These are phyloP conservation scores for Drosophila pseudotakahashii DNA, from an alignment of 2,888 invertebrate species.

Conservation along the genomic window DNA sequence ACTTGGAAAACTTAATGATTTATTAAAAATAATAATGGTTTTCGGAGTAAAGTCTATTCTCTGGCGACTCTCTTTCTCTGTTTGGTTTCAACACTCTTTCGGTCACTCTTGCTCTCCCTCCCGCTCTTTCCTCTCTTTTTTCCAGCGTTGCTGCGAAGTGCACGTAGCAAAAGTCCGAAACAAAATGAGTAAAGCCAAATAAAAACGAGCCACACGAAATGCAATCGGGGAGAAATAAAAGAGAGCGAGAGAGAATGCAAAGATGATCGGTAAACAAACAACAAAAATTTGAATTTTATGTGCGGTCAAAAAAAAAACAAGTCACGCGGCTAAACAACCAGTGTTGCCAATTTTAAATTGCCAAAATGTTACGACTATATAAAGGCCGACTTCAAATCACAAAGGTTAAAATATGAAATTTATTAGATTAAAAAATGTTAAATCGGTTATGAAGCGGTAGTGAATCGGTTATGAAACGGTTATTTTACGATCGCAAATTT, in stretches of 20 bases:
- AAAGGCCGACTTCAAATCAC: background rate
- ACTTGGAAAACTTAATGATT: slow-evolving; percentile 10
- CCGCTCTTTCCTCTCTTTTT: background rate
- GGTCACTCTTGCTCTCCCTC: background rate
- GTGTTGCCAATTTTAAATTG: slow-evolving; percentile 3
- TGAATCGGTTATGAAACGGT: background rate
- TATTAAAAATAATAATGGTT: background rate
- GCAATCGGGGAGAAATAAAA: slow-evolving; percentile 45
- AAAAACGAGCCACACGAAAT: slow-evolving; percentile 27
- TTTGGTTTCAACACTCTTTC: slow-evolving; percentile 1
- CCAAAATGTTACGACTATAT: background rate
- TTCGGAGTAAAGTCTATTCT: background rate
- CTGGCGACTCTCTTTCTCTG: background rate
- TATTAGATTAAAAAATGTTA: background rate
- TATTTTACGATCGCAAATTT: background rate
- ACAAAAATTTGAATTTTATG: slow-evolving; percentile 17
- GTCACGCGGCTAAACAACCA: slow-evolving; percentile 58
- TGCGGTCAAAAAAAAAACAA: slow-evolving; percentile 51
- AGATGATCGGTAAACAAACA: slow-evolving; percentile 34
- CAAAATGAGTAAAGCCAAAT: slow-evolving; percentile 48
- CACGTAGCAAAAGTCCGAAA: slow-evolving; percentile 7
- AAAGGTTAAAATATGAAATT: background rate
- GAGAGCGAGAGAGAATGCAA: slow-evolving; percentile 21
- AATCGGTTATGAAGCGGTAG: background rate
- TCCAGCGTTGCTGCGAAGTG: slow-evolving; percentile 10